Base-by-base conservation (phyloP, 2,888 invertebrate species). In the Dynastes hyllus region DNA sequence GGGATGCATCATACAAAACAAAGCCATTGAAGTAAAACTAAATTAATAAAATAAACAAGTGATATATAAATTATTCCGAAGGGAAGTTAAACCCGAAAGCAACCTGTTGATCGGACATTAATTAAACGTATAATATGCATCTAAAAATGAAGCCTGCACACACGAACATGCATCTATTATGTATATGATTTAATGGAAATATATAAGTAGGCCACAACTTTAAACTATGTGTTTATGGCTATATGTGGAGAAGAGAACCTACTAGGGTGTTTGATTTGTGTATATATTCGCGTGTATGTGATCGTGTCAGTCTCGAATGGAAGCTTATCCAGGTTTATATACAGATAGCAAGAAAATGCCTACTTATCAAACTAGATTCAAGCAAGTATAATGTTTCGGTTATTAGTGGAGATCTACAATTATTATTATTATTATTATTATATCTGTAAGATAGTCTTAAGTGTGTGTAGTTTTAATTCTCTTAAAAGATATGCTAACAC, bases 71-170 rank as follows among this genome's bases (percentile, higher is more conserved):
- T 79, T 79, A 79, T 79, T 79, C 79, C 79, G 77, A 79, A 79
- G 79, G 79, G 79, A 79, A 77, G 76, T 61, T 75, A 67, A 55
- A 76, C 67, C 70, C 61, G 40, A 73, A 73, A 66, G 77, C 81
- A 80, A 81, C 81, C 80, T 81, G 81, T 81, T 81, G 80, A 81
- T 78, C 79, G 75, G 76, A 67, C 77, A 79, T 78, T 80, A 79
- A 81, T 81, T 80, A 81, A 80, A 79, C 65, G 76, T 79, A 81
- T 81, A 79, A 78, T 81, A 73, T 71, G 78, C 81, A 73, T 76
- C 73, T 80, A 80, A 78, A 80, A 77, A 78, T 80, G 75, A 79
- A 77, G 69, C 58, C 13, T 50, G 13, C 58, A 77, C 73, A 79
- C 71, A 77, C 73, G 73, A 73, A 75, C 77, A 77, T 67, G 66